A percentile compares a stretch with the other conserved stretches of the same genome.
These are phyloP conservation scores for Drosophila navojoa DNA, from an alignment of 1,140 invertebrate genomes.

Conservation along the genomic window DNA sequence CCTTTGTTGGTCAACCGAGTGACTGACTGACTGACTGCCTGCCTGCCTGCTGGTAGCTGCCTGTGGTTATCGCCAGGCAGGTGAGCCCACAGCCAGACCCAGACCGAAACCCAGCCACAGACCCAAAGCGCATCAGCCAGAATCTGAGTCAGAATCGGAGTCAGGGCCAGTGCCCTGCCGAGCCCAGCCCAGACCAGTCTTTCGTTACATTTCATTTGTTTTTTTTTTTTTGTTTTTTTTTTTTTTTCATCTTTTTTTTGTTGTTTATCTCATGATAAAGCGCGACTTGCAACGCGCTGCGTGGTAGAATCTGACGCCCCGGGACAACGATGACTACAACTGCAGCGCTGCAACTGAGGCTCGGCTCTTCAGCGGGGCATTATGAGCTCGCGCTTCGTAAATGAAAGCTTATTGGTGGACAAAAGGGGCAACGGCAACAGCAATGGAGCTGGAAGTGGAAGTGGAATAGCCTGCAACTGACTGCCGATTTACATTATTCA, in stretches of 20 bases:
- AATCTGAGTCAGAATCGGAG: background rate
- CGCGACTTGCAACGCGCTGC: slow-evolving; percentile 75
- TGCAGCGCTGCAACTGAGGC: slow-evolving; percentile 7
- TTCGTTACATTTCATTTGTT: slow-evolving; percentile 37
- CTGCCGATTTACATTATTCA: slow-evolving; percentile 69
- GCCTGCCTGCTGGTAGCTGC: slow-evolving; percentile 38
- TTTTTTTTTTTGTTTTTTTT: slow-evolving; percentile 15
- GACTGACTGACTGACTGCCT: slow-evolving; percentile 32
- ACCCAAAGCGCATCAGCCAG: background rate
- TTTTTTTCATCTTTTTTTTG: slow-evolving; percentile 16
- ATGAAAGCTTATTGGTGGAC: slow-evolving; percentile 15
- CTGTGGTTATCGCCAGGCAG: slow-evolving; percentile 67
- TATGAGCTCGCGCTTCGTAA: slow-evolving; percentile 69
- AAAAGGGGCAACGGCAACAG: background rate
- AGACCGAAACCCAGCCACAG: background rate
- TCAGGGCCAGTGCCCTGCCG: slow-evolving; percentile 10
- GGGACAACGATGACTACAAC: slow-evolving; percentile 5
- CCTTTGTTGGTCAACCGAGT: slow-evolving; percentile 60
- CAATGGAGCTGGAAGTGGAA: background rate
- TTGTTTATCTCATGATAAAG: slow-evolving; percentile 77
- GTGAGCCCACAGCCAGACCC: slow-evolving; percentile 37
- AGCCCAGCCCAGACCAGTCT: slow-evolving; percentile 9
- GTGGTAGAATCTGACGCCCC: slow-evolving; percentile 53
- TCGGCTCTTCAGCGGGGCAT: slow-evolving; percentile 38
- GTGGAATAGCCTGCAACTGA: slow-evolving; percentile 8